Percentiles rank a stretch among this genome's conserved stretches.
Evolutionary conservation across 2,888 invertebrate species (phyloP).

Genomic region (Coenonympha arcania): DNA sequence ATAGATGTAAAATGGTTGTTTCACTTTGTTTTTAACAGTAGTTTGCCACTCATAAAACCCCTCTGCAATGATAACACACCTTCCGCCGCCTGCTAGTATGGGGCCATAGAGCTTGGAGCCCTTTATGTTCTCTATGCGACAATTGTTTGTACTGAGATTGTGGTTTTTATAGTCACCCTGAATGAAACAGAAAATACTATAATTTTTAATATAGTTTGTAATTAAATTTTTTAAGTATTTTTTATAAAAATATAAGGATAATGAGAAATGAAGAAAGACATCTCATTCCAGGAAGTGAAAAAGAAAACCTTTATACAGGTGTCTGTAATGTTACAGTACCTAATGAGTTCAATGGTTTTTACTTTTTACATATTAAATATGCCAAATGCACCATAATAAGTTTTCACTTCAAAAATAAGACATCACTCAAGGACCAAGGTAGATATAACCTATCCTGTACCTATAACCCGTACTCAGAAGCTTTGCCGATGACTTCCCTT

Average conservation of each 20-base stretch:
- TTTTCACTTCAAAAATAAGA: too few relatives aligned
- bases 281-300: not conserved
- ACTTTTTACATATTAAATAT: too few relatives aligned
- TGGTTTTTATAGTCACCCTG: slow-evolving; percentile 79
- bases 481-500: too few relatives aligned
- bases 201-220: too few relatives aligned
- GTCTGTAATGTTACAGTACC: too few relatives aligned
- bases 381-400: too few relatives aligned
- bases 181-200: too few relatives aligned
- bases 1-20: slow-evolving; percentile 84
- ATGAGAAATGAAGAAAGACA: not conserved
- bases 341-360: too few relatives aligned
- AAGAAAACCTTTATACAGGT: not conserved
- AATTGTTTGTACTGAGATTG: slow-evolving; percentile 83
- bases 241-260: not conserved
- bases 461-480: too few relatives aligned
- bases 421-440: too few relatives aligned
- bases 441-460: too few relatives aligned
- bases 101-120: slow-evolving; percentile 80
- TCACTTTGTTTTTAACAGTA: slow-evolving; percentile 70
- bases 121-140: slow-evolving; percentile 80
- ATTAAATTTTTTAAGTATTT: too few relatives aligned
- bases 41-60: slow-evolving; percentile 90
- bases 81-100: slow-evolving; percentile 78
- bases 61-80: slow-evolving; percentile 85